These are phyloP conservation scores for Epinephelus cyanopodus DNA, from an alignment of 2,113 vertebrate genomes.

Conservation along the genomic window DNA sequence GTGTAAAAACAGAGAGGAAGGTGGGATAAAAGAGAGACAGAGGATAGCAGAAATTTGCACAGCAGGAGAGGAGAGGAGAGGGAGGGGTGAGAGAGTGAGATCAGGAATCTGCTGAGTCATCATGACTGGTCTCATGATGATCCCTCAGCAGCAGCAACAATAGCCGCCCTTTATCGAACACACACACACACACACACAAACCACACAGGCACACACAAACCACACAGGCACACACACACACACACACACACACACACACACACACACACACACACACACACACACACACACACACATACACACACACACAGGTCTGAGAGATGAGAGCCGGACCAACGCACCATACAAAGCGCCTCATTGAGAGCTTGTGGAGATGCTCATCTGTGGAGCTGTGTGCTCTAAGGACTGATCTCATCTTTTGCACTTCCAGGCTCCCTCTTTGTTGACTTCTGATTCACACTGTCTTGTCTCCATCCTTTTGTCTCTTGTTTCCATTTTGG, in stretches of 20 bases:
- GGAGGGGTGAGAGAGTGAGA: conserved; percentile 41
- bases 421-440: conserved; percentile 53
- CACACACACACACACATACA: conserved; percentile 40
- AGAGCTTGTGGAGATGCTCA: conserved; percentile 66
- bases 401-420: conserved; percentile 79
- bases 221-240: conserved; percentile 28
- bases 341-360: conserved; percentile 75
- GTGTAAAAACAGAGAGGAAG: neutral
- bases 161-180: conserved; percentile 70
- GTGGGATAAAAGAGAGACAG: conserved; percentile 28
- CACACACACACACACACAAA: conserved; percentile 51
- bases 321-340: conserved; percentile 54
- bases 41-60: conserved; percentile 51
- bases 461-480: conserved; percentile 54
- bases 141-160: conserved; percentile 78
- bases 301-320: conserved; percentile 54
- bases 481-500: conserved; percentile 48
- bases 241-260: conserved; percentile 46
- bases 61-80: conserved; percentile 16
- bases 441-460: conserved; percentile 61
- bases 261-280: conserved; percentile 35
- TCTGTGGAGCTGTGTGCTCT: conserved; percentile 66
- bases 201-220: conserved; percentile 49
- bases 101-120: conserved; percentile 82
- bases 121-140: conserved; percentile 81